These are phyloP conservation scores for Cygnus buccinator DNA, from an alignment of 2,113 vertebrate genomes.

Conservation along the genomic window DNA sequence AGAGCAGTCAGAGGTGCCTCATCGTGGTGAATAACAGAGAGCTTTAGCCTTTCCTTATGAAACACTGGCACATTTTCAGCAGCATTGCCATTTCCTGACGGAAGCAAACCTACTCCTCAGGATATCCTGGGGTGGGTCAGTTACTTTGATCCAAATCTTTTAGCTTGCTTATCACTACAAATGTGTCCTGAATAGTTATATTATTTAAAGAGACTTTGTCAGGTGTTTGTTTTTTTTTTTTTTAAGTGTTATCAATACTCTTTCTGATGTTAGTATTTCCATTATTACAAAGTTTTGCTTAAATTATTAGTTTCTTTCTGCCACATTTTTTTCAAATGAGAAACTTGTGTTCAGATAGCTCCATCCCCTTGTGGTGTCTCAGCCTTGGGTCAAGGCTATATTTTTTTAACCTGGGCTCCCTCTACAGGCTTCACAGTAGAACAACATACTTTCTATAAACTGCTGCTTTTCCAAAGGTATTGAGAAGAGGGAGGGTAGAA, in stretches of 20 bases:
- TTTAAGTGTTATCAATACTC: background rate
- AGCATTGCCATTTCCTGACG: background rate
- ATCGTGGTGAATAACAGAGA: background rate
- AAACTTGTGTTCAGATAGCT: background rate
- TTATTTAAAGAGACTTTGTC: background rate
- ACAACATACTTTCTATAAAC: background rate
- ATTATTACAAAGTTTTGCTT: background rate
- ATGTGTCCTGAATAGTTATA: background rate
- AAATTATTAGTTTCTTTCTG: background rate
- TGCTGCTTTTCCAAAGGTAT: background rate
- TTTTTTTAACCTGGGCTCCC: constrained; percentile 45
- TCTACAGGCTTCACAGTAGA: constrained; percentile 32
- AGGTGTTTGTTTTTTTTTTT: background rate
- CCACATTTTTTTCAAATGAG: background rate
- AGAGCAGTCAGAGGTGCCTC: background rate
- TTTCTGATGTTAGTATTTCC: background rate
- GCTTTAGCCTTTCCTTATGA: background rate
- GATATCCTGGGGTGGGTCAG: background rate
- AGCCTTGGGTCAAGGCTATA: background rate
- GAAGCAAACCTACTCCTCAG: background rate
- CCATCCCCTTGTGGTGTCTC: background rate
- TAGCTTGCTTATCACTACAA: background rate
- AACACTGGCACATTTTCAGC: background rate
- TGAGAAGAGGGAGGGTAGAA: background rate
- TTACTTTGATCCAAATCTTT: background rate